Evolutionary conservation across 2,113 vertebrate species (phyloP), one percentile per base, ranked within the genome.

Genomic region (Xiphophorus couchianus): DNA sequence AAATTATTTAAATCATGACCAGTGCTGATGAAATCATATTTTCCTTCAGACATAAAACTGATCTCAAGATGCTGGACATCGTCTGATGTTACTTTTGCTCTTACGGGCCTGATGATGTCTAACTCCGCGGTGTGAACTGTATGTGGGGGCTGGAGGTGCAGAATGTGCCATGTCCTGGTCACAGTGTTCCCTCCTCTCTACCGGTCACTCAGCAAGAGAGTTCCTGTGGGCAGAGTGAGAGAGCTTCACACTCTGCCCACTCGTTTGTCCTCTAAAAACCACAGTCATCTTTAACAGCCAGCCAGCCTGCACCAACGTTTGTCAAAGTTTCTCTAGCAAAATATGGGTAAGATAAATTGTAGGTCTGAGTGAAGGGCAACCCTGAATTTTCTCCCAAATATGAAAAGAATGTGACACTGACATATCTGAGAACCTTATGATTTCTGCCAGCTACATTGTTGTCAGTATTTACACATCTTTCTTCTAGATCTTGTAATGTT

Each of bases 241-340:
- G 82, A 90, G 88, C 90, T 87, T 93, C 92, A 86, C 92, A 89
- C 91, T 82, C 90, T 63, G 79, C 92, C 92, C 90, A 93, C 92
- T 71, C 88, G 29, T 76, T 90, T 88, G 91, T 93, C 89, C 90
- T 92, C 86, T 71, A 71, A 86, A 87, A 89, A 66, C 82, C 54
- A 82, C 81, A 87, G 79, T 92, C 90, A 91, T 89, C 81, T 69
- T 84, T 76, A 85, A 71, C 31, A 76, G 68, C 30, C 58, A 28
- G n/a, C 14, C 15, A 76, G 44, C 29, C 76, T 51, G 9, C 5
- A 31, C 30, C 17, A 70, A 14, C 44, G 29, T 64, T n/a, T 65
- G 19, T 71, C 29, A 71, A 84, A 63, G 44, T 78, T 82, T 70
- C 30, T n/a, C 74, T 54, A 70, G 37, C 5, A n/a, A n/a, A 73